A percentile compares a stretch with the other conserved stretches of the same genome.
These are phyloP conservation scores for Hemicentrotus pulcherrimus DNA, from an alignment of 35 echinoderm and acorn worm species.

Conservation along the genomic window DNA sequence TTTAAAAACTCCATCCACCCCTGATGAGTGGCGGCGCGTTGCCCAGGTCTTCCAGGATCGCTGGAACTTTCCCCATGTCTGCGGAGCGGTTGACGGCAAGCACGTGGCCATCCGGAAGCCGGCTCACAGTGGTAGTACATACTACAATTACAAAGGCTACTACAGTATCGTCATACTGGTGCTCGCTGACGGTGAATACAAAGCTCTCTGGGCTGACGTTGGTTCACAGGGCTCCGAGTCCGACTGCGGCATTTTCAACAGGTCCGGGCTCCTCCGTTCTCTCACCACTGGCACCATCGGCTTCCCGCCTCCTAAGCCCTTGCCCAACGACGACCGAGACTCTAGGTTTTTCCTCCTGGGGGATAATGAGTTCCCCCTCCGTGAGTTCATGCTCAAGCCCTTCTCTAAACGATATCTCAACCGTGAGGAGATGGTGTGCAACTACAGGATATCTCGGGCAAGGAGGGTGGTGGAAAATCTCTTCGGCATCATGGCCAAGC, in stretches of 20 bases:
- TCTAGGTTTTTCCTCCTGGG: constrained; percentile 37
- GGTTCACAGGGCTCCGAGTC: constrained; percentile 41
- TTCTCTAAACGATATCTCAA: neutral
- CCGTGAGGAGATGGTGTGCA: constrained; percentile 28
- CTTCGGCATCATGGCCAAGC: constrained; percentile 50
- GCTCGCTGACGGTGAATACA: constrained; percentile 53
- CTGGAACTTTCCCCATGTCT: constrained; percentile 59
- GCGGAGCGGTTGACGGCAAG: constrained; percentile 59
- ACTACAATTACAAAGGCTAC: constrained; percentile 65
- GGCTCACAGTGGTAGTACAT: constrained; percentile 27
- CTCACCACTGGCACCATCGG: constrained; percentile 24
- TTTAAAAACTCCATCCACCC: constrained; percentile 20
- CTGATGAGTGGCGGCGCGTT: constrained; percentile 33
- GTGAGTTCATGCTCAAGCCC: constrained; percentile 40
- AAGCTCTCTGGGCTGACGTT: constrained; percentile 51
- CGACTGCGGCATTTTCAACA: constrained; percentile 27
- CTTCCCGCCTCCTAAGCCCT: constrained; percentile 42
- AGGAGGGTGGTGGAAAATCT: constrained; percentile 25
- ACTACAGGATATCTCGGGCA: constrained; percentile 47
- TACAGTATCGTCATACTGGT: constrained; percentile 60
- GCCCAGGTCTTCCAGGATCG: constrained; percentile 31
- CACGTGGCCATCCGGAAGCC: constrained; percentile 53
- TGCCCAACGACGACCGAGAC: constrained; percentile 52
- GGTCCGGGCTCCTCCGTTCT: constrained; percentile 23
- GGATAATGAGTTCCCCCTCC: constrained; percentile 51